Percentiles rank a stretch among this genome's conserved stretches.
Evolutionary conservation across 2,888 invertebrate genomes (phyloP).

Genomic region (Euzophera pinguis): DNA sequence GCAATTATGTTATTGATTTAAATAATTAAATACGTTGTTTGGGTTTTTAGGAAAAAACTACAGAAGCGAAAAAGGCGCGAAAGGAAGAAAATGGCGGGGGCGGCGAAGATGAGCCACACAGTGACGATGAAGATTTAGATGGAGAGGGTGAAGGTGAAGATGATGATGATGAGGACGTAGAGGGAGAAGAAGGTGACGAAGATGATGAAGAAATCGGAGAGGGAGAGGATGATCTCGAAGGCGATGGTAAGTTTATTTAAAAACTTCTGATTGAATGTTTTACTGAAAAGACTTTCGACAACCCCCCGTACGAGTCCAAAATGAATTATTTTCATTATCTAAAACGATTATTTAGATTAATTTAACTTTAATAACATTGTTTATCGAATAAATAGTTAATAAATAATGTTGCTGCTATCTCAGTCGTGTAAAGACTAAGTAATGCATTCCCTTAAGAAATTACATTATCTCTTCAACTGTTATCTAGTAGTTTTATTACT

Average conservation of each 20-base stretch:
- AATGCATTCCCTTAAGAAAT: too few relatives aligned
- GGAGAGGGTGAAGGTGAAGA: conserved; percentile 80
- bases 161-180: conserved; percentile 82
- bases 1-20: conserved; percentile 22
- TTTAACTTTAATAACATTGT: too few relatives aligned
- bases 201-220: conserved; percentile 83
- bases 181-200: conserved; percentile 81
- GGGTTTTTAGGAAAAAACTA: conserved; percentile 82
- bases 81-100: conserved; percentile 89
- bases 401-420: too few relatives aligned
- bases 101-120: conserved; percentile 79
- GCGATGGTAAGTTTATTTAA: conserved; percentile 42
- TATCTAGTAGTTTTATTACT: neutral
- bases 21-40: conserved; percentile 28
- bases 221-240: conserved; percentile 84
- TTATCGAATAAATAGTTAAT: too few relatives aligned
- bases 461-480: too few relatives aligned
- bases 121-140: conserved; percentile 84
- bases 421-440: too few relatives aligned
- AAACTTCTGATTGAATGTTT: too few relatives aligned
- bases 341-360: too few relatives aligned
- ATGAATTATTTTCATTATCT: too few relatives aligned
- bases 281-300: too few relatives aligned
- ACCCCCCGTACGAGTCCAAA: too few relatives aligned
- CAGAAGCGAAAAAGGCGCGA: conserved; percentile 88